A percentile compares a stretch with the other conserved stretches of the same genome.
phyloP scores from a whole-genome alignment of 1,140 invertebrate genomes.

The Zophobas atratus region DNA sequence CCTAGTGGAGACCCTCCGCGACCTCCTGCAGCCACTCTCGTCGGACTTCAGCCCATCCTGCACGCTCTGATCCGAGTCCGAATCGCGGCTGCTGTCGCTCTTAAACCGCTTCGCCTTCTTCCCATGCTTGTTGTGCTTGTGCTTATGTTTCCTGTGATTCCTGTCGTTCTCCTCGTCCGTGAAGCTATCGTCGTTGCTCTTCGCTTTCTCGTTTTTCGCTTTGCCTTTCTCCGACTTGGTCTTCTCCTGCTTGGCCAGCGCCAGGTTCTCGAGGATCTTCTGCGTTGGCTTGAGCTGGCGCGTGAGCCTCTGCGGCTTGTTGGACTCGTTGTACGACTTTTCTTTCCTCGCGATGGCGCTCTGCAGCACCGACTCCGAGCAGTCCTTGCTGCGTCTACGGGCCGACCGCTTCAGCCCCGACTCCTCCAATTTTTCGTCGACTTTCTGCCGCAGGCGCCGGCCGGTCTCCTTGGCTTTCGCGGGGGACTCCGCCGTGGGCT shows the following conservation, averaged over 20 bases:
- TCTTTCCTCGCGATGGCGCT: constrained; percentile 74
- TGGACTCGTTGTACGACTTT: constrained; percentile 70
- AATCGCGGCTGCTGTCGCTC: constrained; percentile 49
- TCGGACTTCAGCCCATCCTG: constrained; percentile 27
- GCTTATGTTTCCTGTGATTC: constrained; percentile 50
- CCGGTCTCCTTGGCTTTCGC: not conserved
- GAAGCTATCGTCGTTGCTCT: constrained; percentile 25
- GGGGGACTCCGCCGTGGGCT: constrained; percentile 13
- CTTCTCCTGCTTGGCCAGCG: constrained; percentile 54
- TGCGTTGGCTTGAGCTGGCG: constrained; percentile 61
- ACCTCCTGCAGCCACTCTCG: constrained; percentile 49
- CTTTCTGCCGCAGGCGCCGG: constrained; percentile 5
- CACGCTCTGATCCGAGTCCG: constrained; percentile 52
- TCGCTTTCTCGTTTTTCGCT: constrained; percentile 39
- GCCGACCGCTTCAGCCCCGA: constrained; percentile 61
- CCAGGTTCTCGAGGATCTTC: constrained; percentile 63
- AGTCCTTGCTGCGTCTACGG: constrained; percentile 69
- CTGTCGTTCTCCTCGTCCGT: constrained; percentile 43
- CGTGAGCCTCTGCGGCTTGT: constrained; percentile 61
- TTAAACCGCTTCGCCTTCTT: constrained; percentile 49
- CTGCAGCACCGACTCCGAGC: constrained; percentile 70
- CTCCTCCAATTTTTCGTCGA: constrained; percentile 12
- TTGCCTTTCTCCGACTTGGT: constrained; percentile 50
- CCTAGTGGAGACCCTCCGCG: constrained; percentile 54
- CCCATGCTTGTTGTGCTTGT: constrained; percentile 42